Percentiles rank a stretch among this genome's conserved stretches.
Conservation (phyloP, 2,888 invertebrate genomes). For the Cremastinae sp. region DNA sequence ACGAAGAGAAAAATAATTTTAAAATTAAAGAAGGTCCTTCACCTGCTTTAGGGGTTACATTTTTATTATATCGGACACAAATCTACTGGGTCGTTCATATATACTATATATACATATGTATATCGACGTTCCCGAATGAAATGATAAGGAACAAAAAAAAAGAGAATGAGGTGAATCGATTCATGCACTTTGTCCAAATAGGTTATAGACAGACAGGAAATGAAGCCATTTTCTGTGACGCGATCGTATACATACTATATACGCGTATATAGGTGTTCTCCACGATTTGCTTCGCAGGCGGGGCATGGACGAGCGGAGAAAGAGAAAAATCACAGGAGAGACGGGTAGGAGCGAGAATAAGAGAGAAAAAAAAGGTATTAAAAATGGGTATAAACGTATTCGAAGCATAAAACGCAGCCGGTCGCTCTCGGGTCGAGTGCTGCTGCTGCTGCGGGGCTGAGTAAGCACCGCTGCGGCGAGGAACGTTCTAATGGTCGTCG, state of each 20-base stretch:
- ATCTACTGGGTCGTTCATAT: no score
- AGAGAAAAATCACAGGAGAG: no score
- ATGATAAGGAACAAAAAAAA: neutral
- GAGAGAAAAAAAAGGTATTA: slow-evolving; percentile 41
- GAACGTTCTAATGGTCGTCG: slow-evolving; percentile 68
- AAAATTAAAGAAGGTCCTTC: no score
- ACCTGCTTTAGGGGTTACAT: no score
- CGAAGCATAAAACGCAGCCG: slow-evolving; percentile 71
- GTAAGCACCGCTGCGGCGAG: slow-evolving; percentile 67
- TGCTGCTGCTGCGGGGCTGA: no score
- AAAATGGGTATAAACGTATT: no score
- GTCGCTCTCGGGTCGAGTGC: slow-evolving; percentile 65
- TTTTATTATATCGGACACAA: no score
- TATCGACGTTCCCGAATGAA: no score
- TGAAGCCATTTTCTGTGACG: slow-evolving; percentile 1
- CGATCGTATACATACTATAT: neutral
- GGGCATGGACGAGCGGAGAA: neutral
- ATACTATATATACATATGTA: no score
- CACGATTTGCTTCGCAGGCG: neutral
- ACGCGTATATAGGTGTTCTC: neutral
- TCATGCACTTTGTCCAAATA: neutral
- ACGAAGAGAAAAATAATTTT: no score
- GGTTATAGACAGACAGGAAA: neutral
- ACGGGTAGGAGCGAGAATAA: neutral
- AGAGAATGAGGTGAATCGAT: neutral